Evolutionary conservation across 23 tunicate species (phyloP).

Genomic region (Ciona savignyi): DNA sequence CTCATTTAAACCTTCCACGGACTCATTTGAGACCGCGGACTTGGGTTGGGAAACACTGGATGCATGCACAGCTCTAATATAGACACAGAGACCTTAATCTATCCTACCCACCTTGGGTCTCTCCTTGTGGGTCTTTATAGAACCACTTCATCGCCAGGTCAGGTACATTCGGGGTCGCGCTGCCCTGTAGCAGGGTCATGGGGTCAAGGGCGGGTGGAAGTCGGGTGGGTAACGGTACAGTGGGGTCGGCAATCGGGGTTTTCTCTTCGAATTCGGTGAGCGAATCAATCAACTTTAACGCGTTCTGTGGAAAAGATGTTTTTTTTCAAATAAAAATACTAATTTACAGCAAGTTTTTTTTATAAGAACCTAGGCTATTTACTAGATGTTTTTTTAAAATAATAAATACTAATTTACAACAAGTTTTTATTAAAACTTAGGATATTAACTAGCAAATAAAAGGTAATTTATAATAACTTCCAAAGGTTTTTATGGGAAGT

Average conservation of each 20-base stretch:
- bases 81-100: no score
- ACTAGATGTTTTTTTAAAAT: no score
- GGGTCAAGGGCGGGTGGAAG: conserved; percentile 11
- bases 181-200: background rate
- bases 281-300: conserved; percentile 52
- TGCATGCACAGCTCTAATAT: no score
- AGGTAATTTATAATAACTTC: no score
- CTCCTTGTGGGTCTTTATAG: conserved; percentile 95
- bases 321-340: background rate
- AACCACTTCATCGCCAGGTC: conserved; percentile 79
- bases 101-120: conserved; percentile 98
- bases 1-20: no score
- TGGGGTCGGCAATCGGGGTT: conserved; percentile 3
- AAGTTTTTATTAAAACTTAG: no score
- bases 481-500: no score
- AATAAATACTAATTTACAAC: no score
- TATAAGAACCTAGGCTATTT: no score
- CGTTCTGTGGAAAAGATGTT: conserved; percentile 29
- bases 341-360: background rate
- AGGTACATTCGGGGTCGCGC: conserved; percentile 6
- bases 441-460: no score
- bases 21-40: no score
- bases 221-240: background rate
- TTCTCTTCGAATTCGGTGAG: conserved; percentile 28
- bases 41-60: no score